phyloP scores from a whole-genome alignment of 2,113 vertebrate species.

The Anolis carolinensis region DNA sequence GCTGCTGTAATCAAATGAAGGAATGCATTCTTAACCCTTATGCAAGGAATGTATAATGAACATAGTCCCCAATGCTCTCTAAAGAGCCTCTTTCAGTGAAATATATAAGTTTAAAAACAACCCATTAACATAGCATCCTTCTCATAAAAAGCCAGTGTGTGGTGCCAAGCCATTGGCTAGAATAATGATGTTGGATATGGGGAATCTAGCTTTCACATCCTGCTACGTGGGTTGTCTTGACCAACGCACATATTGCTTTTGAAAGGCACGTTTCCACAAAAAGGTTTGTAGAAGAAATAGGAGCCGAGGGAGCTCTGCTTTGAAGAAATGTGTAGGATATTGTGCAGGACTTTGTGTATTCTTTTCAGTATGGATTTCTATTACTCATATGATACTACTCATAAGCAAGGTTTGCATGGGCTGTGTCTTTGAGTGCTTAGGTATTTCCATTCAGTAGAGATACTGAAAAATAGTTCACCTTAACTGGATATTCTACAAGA shows the following conservation, averaged over 20 bases:
- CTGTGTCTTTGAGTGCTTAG: not conserved
- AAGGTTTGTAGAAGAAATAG: not conserved
- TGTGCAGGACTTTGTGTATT: not conserved
- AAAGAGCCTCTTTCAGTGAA: not conserved
- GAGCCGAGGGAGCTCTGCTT: not conserved
- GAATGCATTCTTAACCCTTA: not conserved
- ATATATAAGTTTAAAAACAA: slow-evolving; percentile 3
- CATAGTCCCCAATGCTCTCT: slow-evolving; percentile 1
- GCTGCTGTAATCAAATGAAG: not conserved
- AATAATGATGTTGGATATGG: not conserved
- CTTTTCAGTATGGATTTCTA: not conserved
- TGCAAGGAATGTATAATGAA: slow-evolving; percentile 20
- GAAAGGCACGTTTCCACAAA: not conserved
- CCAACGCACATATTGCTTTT: not conserved
- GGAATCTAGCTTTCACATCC: not conserved
- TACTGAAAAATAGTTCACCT: not conserved
- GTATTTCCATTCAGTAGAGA: not conserved
- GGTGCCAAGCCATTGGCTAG: not conserved
- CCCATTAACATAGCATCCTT: not conserved
- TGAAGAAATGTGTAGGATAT: not conserved
- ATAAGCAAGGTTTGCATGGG: not conserved
- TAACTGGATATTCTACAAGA: not conserved
- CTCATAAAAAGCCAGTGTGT: not conserved
- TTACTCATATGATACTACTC: not conserved
- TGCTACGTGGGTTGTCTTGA: not conserved